phyloP scores from a whole-genome alignment of 2,113 vertebrate genomes.

The Boleophthalmus pectinirostris region DNA sequence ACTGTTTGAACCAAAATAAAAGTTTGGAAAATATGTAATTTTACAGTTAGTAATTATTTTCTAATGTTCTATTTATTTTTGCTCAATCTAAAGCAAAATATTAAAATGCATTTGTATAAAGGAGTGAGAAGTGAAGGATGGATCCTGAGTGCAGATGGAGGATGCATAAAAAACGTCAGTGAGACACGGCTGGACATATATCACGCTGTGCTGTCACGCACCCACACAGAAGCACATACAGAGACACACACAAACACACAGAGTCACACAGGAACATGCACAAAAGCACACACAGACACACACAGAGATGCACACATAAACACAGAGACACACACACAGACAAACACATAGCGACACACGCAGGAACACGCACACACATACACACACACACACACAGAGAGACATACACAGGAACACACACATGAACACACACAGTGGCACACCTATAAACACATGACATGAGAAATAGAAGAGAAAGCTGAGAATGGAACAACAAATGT shows the following conservation, averaged over 20 bases:
- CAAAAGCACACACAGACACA: background rate
- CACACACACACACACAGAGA: background rate
- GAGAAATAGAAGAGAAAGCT: slow-evolving; percentile 17
- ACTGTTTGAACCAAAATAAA: background rate
- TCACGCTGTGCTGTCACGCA: slow-evolving; percentile 50
- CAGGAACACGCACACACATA: background rate
- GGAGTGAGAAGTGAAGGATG: slow-evolving; percentile 10
- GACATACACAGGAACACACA: slow-evolving; percentile 36
- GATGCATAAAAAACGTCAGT: slow-evolving; percentile 40
- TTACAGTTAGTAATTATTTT: background rate
- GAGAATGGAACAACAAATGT: slow-evolving; percentile 10
- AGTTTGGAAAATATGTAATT: background rate
- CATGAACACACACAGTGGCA: background rate
- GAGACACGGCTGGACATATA: slow-evolving; percentile 49
- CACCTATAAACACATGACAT: slow-evolving; percentile 15
- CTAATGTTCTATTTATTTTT: background rate
- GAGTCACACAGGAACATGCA: background rate
- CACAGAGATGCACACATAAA: slow-evolving; percentile 32
- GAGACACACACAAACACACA: slow-evolving; percentile 36
- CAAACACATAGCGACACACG: slow-evolving; percentile 39
- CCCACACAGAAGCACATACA: slow-evolving; percentile 43
- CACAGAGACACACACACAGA: slow-evolving; percentile 31
- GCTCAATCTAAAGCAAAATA: background rate
- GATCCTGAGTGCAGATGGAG: slow-evolving; percentile 52
- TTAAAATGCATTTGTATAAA: slow-evolving; percentile 1